Percentiles rank a stretch among this genome's conserved stretches.
Conservation (phyloP, 2,888 invertebrate species). For the Hypomecis punctinalis region DNA sequence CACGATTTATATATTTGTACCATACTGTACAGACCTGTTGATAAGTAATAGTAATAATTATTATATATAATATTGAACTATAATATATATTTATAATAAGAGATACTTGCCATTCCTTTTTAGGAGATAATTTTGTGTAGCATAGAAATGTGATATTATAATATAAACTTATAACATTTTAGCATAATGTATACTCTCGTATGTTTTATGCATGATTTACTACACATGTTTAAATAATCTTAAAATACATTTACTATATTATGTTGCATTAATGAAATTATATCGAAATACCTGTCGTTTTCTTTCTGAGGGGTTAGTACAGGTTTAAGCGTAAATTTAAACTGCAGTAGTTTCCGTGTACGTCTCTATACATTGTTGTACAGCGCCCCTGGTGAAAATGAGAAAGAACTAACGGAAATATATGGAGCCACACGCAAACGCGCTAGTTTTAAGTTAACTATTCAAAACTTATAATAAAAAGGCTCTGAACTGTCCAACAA, state of each 20-base stretch:
- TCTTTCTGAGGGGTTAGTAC: not conserved
- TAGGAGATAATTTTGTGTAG: not conserved
- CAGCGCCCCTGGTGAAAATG: too few species aligned
- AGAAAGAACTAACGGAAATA: too few species aligned
- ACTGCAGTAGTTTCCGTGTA: too few species aligned
- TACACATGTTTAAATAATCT: not conserved
- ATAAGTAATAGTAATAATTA: not conserved
- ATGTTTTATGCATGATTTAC: not conserved
- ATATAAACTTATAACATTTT: not conserved
- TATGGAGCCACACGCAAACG: too few species aligned
- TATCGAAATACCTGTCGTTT: not conserved
- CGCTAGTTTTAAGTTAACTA: too few species aligned
- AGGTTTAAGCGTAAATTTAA: too few species aligned
- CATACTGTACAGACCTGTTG: too few species aligned
- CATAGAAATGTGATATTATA: not conserved
- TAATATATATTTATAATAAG: not conserved
- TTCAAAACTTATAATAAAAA: too few species aligned
- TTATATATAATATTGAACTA: not conserved
- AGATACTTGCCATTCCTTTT: constrained; percentile 7
- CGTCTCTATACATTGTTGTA: too few species aligned
- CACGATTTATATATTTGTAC: not conserved
- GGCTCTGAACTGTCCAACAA: too few species aligned
- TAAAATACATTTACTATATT: too few species aligned
- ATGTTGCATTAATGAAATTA: not conserved
- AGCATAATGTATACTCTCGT: not conserved